Conservation (phyloP, 1,140 invertebrate genomes). For the Protaetia brevitarsis region DNA sequence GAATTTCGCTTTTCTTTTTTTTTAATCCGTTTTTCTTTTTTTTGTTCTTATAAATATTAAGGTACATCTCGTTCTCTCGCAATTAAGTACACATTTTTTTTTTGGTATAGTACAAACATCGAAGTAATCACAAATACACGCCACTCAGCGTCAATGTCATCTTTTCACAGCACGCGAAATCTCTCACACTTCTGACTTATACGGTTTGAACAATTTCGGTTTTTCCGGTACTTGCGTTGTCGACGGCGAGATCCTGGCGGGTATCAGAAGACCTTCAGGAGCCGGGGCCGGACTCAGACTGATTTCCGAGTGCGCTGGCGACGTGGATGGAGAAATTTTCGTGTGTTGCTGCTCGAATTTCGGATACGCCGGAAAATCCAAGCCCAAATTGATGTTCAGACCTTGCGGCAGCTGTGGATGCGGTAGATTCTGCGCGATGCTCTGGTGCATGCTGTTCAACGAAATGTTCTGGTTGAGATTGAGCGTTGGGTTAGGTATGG, state of each 20-base stretch:
- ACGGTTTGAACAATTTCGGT: conserved; percentile 67
- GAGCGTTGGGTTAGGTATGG: conserved; percentile 35
- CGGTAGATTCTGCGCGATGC: conserved; percentile 24
- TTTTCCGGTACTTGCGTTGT: conserved; percentile 49
- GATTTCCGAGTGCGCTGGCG: conserved; percentile 41
- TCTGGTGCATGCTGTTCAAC: conserved; percentile 26
- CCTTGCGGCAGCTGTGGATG: conserved; percentile 30
- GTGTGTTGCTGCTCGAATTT: conserved; percentile 26
- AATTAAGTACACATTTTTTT: too few species aligned
- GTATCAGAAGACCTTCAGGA: conserved; percentile 39
- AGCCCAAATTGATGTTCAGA: conserved; percentile 42
- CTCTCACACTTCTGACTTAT: conserved; percentile 60
- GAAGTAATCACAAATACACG: too few species aligned
- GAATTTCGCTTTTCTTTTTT: too few species aligned
- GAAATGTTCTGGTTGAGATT: conserved; percentile 32
- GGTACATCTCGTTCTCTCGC: too few species aligned
- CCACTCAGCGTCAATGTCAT: too few species aligned
- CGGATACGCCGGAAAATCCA: conserved; percentile 37
- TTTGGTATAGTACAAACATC: too few species aligned
- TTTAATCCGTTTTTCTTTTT: too few species aligned
- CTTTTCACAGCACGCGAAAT: too few species aligned
- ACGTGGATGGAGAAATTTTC: conserved; percentile 37
- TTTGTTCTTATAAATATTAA: too few species aligned
- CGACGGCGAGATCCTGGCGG: conserved; percentile 42
- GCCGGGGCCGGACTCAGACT: conserved; percentile 42